Evolutionary conservation across 2,888 invertebrate genomes (phyloP), one percentile per base, ranked within the genome.

Genomic region (Philereme transversata): DNA sequence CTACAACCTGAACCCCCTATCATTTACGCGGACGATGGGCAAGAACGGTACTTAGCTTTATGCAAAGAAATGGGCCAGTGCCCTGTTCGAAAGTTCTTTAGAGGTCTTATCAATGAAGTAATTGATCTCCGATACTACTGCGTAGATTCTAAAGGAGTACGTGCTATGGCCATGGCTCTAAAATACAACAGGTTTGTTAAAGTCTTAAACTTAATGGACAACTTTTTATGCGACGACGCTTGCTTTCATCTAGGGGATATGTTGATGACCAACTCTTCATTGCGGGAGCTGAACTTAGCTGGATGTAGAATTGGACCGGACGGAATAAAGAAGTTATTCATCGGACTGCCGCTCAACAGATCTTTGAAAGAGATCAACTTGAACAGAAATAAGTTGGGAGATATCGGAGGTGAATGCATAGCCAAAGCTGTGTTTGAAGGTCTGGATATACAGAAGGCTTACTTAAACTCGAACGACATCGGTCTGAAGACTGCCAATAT

Each of bases 91-190:
- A 57, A 46, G 4, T 89, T 90, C 65, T 57, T 82, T 58, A 79
- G 56, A 62, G 76, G 74, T 0, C 72, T 91, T 33, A 55, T 86
- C 3, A 73, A 73, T 5, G 65, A 73, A 5, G 60, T 51, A 5
- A 88, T 91, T 33, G 79, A 90, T 65, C 73, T 91, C 33, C 76
- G 65, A 5, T 89, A 87, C 70, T 91, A 90, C 60, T 73, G 88
- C 43, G 75, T 90, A 5, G 76, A 83, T 67, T 79, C 87, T 0
- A 55, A 61, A n/a, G 84, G 82, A 9, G 71, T 90, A 0, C 77
- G 85, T 2, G 78, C 89, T 0, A 90, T 90, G 84, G 73, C 81
- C 3, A 65, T 74, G 36, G 88, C 88, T 22, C 66, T 91, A 11
- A 68, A 70, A 46, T 70, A 73, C 43, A 91, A 91, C 65, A 81